Evolutionary conservation across 2,888 invertebrate genomes (phyloP), one percentile per base, ranked within the genome.

Genomic region (Chymomyza caudatula): DNA sequence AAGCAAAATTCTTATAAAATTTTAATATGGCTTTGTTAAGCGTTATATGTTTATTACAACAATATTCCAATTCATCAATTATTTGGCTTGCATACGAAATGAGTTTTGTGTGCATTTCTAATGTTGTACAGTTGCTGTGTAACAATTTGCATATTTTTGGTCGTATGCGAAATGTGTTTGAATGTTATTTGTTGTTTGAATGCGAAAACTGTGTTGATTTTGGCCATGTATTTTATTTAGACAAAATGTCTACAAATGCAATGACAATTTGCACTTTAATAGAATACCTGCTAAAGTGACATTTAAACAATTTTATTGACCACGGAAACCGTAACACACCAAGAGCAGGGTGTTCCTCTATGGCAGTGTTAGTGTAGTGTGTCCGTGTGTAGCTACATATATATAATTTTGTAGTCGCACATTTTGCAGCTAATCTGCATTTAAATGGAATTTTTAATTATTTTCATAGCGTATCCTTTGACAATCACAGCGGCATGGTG

Each of bases 391-490:
- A 13, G 15, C 37, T 37, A 37, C 11, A 44, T 66, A 67, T 71
- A 83, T 83, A 81, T 81, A 75, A 82, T 76, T 76, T 69, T 76
- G 74, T 72, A 75, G 84, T 66, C 60, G 69, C 71, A 69, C 75
- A 80, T 73, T 77, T 70, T 71, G 76, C 61, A 81, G 76, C 82
- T 83, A 83, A 83, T 83, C 82, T 83, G 82, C 82, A 83, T 83
- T 83, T 83, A 84, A 83, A 83, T 83, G 82, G 86, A 84, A 81
- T 86, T 83, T 86, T 83, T 86, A 83, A 83, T 86, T 83, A 83
- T 81, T 86, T 85, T 74, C 76, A 61, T 74, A 64, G 77, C 47
- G 65, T 68, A 84, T 86, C 82, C 82, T 83, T 83, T 83, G 82
- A 86, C 86, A 83, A 86, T 85, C 86, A 85, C 75, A 63, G 66